Evolutionary conservation across 2,113 vertebrate genomes (phyloP), one percentile per base, ranked within the genome.

Genomic region (Ctenodactylus gundi): DNA sequence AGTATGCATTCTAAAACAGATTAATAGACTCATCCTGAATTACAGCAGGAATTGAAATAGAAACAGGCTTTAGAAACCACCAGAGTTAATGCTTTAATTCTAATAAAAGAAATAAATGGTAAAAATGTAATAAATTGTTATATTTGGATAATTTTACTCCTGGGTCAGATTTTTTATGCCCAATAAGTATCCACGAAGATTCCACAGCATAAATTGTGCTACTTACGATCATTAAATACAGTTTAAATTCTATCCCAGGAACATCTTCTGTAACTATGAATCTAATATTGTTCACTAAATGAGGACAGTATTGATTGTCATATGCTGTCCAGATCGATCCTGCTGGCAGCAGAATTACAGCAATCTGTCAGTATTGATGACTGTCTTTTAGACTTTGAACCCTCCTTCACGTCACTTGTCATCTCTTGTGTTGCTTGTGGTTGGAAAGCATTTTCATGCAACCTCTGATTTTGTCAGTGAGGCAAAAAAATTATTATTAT

Each of bases 331-430:
- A 99, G 99, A 99, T 99, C 99, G 98, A 99, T 99, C 98, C 97
- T 98, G 98, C 98, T 99, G 98, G 99, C 99, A 99, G 99, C 98
- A 99, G 99, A 99, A 99, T 99, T 99, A 99, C 99, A 99, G 99
- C 99, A 99, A 99, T 99, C 99, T 99, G 99, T 99, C 99, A 99
- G 99, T 99, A 99, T 99, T 99, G 99, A 99, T 99, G 98, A 98
- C 98, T 98, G 97, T 98, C 98, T 99, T 98, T 98, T 97, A 98
- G 95, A 98, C 98, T 98, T 97, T 98, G 98, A 98, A 98, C 98
- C 97, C 92, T 98, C 96, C 95, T 98, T 98, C 96, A 89, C 96
- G 98, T 98, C 97, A 92, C 98, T 98, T 98, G 97, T 98, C 96
- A 95, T 90, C 18, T 98, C 97, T 98, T 98, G 93, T 87, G 96